phyloP scores from a whole-genome alignment of 2,797 vertebrate genomes.

The Antennarius maculatus region DNA sequence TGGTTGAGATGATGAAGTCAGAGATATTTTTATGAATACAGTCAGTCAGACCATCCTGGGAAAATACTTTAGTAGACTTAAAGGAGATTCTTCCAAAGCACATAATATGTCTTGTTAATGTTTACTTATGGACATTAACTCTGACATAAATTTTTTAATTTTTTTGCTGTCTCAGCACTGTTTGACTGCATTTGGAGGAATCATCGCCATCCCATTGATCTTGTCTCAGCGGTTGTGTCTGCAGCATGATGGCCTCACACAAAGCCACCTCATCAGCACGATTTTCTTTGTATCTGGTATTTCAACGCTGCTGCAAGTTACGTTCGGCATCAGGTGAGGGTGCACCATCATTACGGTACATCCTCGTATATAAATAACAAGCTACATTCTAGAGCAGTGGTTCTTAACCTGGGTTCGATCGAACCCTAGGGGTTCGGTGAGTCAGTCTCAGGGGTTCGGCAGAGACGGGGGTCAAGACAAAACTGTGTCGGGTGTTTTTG shows the following conservation, averaged over 20 bases:
- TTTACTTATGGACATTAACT: no score
- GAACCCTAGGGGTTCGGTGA: no score
- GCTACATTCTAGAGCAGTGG: no score
- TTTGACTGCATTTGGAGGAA: conserved; percentile 92
- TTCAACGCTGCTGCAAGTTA: conserved; percentile 93
- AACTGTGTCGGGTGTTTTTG: no score
- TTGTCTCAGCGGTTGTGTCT: conserved; percentile 92
- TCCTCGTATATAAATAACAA: no score
- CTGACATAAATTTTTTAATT: neutral
- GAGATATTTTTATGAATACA: neutral
- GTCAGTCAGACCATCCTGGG: neutral
- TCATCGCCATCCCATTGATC: conserved; percentile 92
- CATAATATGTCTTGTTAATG: neutral
- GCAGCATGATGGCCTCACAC: conserved; percentile 90
- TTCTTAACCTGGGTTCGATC: no score
- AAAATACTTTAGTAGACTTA: neutral
- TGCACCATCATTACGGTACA: neutral
- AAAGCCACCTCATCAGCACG: conserved; percentile 95
- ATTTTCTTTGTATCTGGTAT: conserved; percentile 96
- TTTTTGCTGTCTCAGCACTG: conserved; percentile 85
- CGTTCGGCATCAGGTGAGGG: conserved; percentile 91
- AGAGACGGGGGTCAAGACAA: no score
- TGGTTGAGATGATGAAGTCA: conserved; percentile 4
- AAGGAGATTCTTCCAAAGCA: neutral
- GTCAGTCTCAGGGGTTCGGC: no score